Base-by-base conservation (phyloP, 2,113 vertebrate genomes). In the Zapornia atra region DNA sequence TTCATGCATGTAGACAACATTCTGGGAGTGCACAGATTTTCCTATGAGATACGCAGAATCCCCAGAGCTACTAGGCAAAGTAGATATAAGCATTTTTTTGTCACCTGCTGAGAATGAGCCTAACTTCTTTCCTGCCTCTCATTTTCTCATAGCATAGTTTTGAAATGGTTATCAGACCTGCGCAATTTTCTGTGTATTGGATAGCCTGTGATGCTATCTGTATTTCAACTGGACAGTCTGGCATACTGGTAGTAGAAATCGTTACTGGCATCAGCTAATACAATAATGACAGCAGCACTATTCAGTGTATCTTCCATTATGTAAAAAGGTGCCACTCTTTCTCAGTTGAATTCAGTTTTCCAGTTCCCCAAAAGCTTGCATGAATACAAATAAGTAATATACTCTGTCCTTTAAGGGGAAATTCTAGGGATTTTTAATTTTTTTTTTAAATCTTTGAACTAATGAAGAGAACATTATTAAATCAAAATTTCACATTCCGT, bases 401-500 rank as follows among this genome's bases (percentile, higher is more conserved):
- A 21, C 9, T 53, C 24, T 71, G 7, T 31, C 25, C 20, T 48
- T 76, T 61, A n/a, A 75, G 51, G 57, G 25, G 15, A 84, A 57
- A 60, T 11, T 82, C 12, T 77, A 65, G 33, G 5, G 6, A 36
- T 75, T 82, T 64, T 82, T 82, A 15, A 42, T 12, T 40, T 83
- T 81, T 64, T 56, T 69, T 81, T 61, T 15, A 4, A 64, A 31
- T 66, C 13, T 48, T 94, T 79, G 22, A 91, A 72, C 29, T 65
- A 92, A 69, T 36, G 36, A 92, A 78, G 69, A 81, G 59, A 90
- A n/a, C 2, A 73, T 73, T 83, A 82, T 60, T 79, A 79, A 82
- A 93, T 68, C 33, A 85, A 78, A 76, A 72, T 78, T 91, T 95
- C 70, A 48, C 19, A 75, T 86, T 95, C 61, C 78, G 33, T 88